Conservation (phyloP, 2,888 invertebrate species). For the Proisotoma minuta region DNA sequence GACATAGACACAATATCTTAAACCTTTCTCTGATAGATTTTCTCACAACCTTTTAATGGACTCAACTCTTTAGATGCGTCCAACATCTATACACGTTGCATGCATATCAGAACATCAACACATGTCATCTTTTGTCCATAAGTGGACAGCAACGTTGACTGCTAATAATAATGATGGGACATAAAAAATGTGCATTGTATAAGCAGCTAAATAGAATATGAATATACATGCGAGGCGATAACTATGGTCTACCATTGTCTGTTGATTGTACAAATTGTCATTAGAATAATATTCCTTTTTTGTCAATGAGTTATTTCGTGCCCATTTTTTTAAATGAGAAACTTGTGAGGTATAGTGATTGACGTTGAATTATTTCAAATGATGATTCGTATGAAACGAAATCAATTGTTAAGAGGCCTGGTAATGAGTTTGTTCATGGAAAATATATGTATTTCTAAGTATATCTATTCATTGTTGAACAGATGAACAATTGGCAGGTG, state of each 20-base stretch:
- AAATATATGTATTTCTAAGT: no score
- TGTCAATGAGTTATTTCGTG: neutral
- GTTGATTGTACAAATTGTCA: neutral
- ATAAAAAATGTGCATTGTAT: neutral
- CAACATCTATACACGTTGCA: neutral
- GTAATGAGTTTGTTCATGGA: no score
- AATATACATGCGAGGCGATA: neutral
- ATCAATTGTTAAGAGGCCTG: no score
- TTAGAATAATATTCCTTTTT: neutral
- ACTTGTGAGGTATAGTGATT: no score
- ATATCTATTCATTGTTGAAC: no score
- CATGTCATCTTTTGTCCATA: conserved; percentile 10
- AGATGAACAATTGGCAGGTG: no score
- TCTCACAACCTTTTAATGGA: conserved; percentile 1
- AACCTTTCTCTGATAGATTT: neutral
- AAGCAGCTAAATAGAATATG: no score
- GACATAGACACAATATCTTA: conserved; percentile 9
- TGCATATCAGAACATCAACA: neutral
- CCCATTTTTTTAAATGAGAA: neutral
- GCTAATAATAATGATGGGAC: neutral
- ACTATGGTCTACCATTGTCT: neutral
- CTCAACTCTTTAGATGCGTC: neutral
- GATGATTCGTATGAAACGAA: no score
- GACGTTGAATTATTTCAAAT: no score
- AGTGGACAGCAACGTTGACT: conserved; percentile 1